Percentiles rank a stretch among this genome's conserved stretches.
Conservation (phyloP, 2,113 vertebrate species). For the Apus apus region DNA sequence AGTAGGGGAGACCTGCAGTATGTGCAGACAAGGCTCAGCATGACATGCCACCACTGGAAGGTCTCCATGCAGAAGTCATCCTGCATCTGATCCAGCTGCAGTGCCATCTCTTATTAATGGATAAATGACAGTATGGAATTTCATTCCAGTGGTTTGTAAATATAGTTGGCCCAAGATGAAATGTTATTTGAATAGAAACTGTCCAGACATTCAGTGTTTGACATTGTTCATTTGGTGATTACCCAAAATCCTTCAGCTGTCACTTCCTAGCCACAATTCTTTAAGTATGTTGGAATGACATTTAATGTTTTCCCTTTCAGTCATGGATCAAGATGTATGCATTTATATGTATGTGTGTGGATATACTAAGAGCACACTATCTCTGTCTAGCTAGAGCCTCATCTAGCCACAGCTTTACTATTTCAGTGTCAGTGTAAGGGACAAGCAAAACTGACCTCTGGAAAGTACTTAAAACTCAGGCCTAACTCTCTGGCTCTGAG, state of each 20-base stretch:
- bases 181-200: conserved; percentile 70
- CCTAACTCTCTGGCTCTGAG: background rate
- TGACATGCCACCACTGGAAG: background rate
- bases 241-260: conserved; percentile 76
- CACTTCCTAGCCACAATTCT: conserved; percentile 36
- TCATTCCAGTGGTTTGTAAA: conserved; percentile 58
- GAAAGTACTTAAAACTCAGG: conserved; percentile 7
- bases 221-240: conserved; percentile 72
- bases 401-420: background rate
- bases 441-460: conserved; percentile 34
- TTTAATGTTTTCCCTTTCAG: conserved; percentile 4
- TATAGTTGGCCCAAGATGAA: conserved; percentile 60
- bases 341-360: background rate
- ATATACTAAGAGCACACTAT: background rate
- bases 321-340: background rate
- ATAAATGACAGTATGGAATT: conserved; percentile 37
- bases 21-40: background rate
- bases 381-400: background rate
- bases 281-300: conserved; percentile 33
- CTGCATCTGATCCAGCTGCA: background rate
- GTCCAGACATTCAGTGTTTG: conserved; percentile 74
- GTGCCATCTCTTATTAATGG: background rate
- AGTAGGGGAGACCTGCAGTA: background rate
- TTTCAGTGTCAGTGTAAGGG: conserved; percentile 26
- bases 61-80: background rate